Evolutionary conservation across 53 echinoderm and acorn worm genomes (phyloP), one percentile per base, ranked within the genome.

Genomic region (Holothuria scabra): DNA sequence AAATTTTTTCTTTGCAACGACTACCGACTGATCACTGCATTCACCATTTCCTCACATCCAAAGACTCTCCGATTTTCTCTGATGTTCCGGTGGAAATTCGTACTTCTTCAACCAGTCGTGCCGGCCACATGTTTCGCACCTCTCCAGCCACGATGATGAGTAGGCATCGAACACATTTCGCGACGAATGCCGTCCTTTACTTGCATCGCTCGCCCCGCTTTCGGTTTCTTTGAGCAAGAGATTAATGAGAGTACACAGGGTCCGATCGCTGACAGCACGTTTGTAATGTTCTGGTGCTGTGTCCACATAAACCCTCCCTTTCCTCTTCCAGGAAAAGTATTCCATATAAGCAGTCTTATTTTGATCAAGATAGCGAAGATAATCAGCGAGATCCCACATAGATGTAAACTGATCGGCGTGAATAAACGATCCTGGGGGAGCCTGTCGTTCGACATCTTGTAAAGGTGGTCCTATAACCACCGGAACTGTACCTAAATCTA

Each of bases 271-370:
- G 19, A 74, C 74, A 5, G 26, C 52, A 3, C 74, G 46, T 46
- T 74, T 74, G 46, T 74, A 74, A 16, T 74, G 74, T 2, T 74
- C 74, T 4, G 74, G 55, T 23, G 52, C 38, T 11, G 74, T 12
- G 46, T 74, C 74, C 21, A 22, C 11, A 38, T 1, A 46, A 38
- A 74, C 46, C 28, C 46, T 21, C 10, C 74, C 74, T 22, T 70
- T 70, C n/a, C 35, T 28, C 52, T 78, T 81, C 82, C 82, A 81
- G 18, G 37, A n/a, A 38, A 81, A 63, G 49, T 81, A 81, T 28
- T 63, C 64, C 12, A 20, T 64, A 18, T 81, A 81, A 13, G 38
- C 46, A 8, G 63, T 81, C 24, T 32, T 41, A 26, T 81, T 81
- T 25, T 21, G 4, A 64, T 81, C 63, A n/a, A 81, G 64, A 12